Percentiles rank a stretch among this genome's conserved stretches.
These are phyloP conservation scores for Seladonia tumulorum DNA, from an alignment of 2,888 invertebrate genomes.

Conservation along the genomic window DNA sequence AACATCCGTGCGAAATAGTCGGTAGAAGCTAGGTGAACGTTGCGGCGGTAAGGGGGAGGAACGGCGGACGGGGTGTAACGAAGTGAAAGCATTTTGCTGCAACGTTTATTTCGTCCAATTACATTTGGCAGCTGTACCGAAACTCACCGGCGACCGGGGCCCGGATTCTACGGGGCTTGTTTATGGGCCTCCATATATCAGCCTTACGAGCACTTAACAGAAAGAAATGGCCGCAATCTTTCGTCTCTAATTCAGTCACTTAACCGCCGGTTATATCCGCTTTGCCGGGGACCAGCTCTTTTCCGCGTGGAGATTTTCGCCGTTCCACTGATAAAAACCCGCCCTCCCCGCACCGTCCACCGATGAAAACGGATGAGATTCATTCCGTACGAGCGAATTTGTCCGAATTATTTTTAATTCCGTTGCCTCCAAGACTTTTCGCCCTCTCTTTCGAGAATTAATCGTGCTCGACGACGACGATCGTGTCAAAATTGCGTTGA, in stretches of 20 bases:
- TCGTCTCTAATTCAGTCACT: slow-evolving; percentile 70
- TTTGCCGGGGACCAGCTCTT: slow-evolving; percentile 10
- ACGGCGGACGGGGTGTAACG: slow-evolving; percentile 43
- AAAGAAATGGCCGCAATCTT: slow-evolving; percentile 72
- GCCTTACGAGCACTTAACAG: slow-evolving; percentile 72
- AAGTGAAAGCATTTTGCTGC: slow-evolving; percentile 63
- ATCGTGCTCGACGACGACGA: not conserved
- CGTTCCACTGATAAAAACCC: not conserved
- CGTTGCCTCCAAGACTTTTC: not conserved
- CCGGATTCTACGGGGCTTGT: slow-evolving; percentile 60
- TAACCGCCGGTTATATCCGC: slow-evolving; percentile 61
- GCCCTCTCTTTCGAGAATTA: not conserved
- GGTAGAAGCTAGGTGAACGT: not conserved
- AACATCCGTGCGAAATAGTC: not conserved
- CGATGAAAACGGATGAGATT: slow-evolving; percentile 17
- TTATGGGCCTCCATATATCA: slow-evolving; percentile 68
- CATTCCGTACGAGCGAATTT: slow-evolving; percentile 16
- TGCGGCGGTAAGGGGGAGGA: not conserved
- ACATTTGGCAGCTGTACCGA: slow-evolving; percentile 71
- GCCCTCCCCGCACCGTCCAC: not conserved
- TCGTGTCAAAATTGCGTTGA: not conserved
- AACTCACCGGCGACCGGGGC: slow-evolving; percentile 51
- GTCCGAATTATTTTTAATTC: slow-evolving; percentile 21
- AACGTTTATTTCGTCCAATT: slow-evolving; percentile 72
- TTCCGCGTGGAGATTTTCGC: slow-evolving; percentile 34